phyloP scores from a whole-genome alignment of 1,140 invertebrate genomes.

The Wasmannia auropunctata region DNA sequence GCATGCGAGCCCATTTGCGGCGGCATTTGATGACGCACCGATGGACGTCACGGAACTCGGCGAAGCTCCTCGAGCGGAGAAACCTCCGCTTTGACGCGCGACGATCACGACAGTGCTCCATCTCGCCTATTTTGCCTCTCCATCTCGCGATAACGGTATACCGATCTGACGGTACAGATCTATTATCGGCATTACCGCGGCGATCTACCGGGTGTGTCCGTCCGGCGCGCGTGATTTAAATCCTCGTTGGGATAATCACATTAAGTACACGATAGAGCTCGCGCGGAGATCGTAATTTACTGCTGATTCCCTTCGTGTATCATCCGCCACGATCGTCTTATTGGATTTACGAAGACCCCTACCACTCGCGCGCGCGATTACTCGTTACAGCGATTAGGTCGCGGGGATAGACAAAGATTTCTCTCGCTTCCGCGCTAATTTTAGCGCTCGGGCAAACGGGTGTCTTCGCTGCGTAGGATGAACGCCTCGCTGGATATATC shows the following conservation, averaged over 20 bases:
- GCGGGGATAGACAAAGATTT: not conserved
- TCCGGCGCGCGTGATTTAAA: not conserved
- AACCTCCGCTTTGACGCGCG: not conserved
- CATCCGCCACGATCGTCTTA: not conserved
- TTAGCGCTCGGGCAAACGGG: not conserved
- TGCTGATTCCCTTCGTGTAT: slow-evolving; percentile 16
- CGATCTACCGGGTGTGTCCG: not conserved
- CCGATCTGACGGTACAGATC: slow-evolving; percentile 27
- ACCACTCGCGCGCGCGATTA: not conserved
- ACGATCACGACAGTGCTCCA: not conserved
- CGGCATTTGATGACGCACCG: not conserved
- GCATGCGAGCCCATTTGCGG: not conserved
- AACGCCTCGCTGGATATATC: not conserved
- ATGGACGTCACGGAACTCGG: not conserved
- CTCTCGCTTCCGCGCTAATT: not conserved
- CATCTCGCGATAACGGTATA: slow-evolving; percentile 48
- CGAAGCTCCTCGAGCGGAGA: slow-evolving; percentile 1
- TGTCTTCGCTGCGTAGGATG: not conserved
- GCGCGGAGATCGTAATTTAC: not conserved
- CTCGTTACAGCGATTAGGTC: not conserved
- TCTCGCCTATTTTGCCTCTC: slow-evolving; percentile 45
- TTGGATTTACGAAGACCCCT: not conserved
- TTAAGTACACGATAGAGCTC: slow-evolving; percentile 24
- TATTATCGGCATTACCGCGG: slow-evolving; percentile 29
- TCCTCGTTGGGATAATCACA: slow-evolving; percentile 21